A percentile compares a stretch with the other conserved stretches of the same genome.
phyloP scores from a whole-genome alignment of 1,140 invertebrate genomes.

The Sycobia sp. region DNA sequence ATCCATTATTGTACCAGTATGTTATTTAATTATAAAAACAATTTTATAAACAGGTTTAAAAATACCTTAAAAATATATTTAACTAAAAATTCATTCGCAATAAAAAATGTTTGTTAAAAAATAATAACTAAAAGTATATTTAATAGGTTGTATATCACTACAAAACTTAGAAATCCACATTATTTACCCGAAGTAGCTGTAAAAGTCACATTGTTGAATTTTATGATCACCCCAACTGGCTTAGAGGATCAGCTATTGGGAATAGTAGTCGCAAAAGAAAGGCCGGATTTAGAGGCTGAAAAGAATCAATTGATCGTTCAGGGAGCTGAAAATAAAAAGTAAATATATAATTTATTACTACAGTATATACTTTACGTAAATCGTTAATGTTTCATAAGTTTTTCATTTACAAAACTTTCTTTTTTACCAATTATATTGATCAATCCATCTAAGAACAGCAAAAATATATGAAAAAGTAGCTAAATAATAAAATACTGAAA shows the following conservation, averaged over 20 bases:
- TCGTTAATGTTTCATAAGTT: too few species aligned
- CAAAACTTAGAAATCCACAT: slow-evolving; percentile 90
- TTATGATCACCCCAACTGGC: slow-evolving; percentile 88
- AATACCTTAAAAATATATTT: too few species aligned
- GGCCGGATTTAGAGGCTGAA: slow-evolving; percentile 90
- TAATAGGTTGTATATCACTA: slow-evolving; percentile 92
- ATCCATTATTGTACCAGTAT: too few species aligned
- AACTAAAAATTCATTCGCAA: too few species aligned
- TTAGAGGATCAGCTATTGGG: slow-evolving; percentile 89
- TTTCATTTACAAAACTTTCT: too few species aligned
- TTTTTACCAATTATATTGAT: too few species aligned
- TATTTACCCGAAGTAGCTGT: slow-evolving; percentile 91
- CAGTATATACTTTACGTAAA: too few species aligned
- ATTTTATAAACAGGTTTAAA: too few species aligned
- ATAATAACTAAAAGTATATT: slow-evolving; percentile 7
- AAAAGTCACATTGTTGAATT: slow-evolving; percentile 91
- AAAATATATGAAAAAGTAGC: too few species aligned
- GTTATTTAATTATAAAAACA: too few species aligned
- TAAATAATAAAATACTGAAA: not conserved
- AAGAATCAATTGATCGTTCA: slow-evolving; percentile 91
- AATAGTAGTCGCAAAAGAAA: slow-evolving; percentile 90
- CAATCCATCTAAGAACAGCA: too few species aligned
- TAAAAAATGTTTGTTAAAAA: too few species aligned
- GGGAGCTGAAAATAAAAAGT: slow-evolving; percentile 86
- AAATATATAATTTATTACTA: slow-evolving; percentile 35